Evolutionary conservation across 2,888 invertebrate species (phyloP).

Genomic region (Argynnis bischoffii): DNA sequence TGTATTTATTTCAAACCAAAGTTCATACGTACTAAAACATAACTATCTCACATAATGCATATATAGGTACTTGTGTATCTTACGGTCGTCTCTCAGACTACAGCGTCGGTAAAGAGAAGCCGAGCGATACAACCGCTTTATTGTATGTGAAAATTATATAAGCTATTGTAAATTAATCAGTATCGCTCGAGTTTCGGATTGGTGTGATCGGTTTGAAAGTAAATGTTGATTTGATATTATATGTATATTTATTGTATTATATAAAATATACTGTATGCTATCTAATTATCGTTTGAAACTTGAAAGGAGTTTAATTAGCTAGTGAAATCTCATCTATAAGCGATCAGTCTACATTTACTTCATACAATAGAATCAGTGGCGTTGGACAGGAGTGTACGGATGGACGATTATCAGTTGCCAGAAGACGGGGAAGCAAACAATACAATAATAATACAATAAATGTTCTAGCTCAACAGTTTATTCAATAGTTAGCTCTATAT

Average conservation of each 20-base stretch:
- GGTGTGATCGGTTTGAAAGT: slow-evolving; percentile 47
- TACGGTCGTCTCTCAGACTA: slow-evolving; percentile 7
- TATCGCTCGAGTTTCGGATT: slow-evolving; percentile 22
- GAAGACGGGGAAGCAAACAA: slow-evolving; percentile 77
- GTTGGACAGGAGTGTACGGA: slow-evolving; percentile 71
- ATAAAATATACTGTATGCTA: slow-evolving; percentile 27
- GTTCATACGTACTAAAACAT: not conserved
- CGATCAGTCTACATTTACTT: slow-evolving; percentile 62
- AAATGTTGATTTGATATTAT: slow-evolving; percentile 58
- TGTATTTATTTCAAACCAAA: no score
- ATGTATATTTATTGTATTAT: slow-evolving; percentile 28
- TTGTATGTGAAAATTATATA: slow-evolving; percentile 8
- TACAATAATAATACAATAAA: slow-evolving; percentile 51
- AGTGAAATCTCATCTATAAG: slow-evolving; percentile 28
- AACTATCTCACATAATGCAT: not conserved
- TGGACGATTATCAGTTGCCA: slow-evolving; percentile 72
- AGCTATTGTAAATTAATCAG: slow-evolving; percentile 3
- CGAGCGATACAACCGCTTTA: slow-evolving; percentile 20
- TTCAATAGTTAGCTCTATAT: slow-evolving; percentile 51
- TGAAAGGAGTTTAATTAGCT: slow-evolving; percentile 32
- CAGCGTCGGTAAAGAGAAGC: not conserved
- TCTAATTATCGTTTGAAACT: slow-evolving; percentile 6
- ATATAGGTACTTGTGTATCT: not conserved
- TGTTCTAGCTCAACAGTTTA: slow-evolving; percentile 57
- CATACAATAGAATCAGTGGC: slow-evolving; percentile 56